phyloP scores from a whole-genome alignment of 2,888 invertebrate species.

The Chrysodeixis includens region DNA sequence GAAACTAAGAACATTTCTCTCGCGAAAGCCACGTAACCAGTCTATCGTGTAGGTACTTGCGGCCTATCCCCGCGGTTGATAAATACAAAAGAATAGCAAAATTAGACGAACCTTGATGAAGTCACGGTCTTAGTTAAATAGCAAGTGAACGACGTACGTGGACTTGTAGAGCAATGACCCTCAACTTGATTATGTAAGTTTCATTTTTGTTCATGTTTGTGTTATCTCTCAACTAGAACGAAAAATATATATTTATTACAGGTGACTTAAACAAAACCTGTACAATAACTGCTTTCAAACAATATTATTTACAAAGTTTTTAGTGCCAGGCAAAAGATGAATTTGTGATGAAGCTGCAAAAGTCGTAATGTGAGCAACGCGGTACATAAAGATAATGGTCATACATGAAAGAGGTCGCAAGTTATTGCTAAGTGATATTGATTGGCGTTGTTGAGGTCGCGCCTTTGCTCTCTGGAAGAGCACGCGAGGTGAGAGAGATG shows the following conservation, averaged over 20 bases:
- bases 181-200: background rate
- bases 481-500: slow-evolving; percentile 80
- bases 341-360: slow-evolving; percentile 58
- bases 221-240: background rate
- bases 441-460: slow-evolving; percentile 75
- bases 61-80: slow-evolving; percentile 6
- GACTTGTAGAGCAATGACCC: background rate
- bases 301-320: slow-evolving; percentile 29
- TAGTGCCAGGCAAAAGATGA: slow-evolving; percentile 48
- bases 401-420: slow-evolving; percentile 73
- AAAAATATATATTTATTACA: background rate
- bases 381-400: slow-evolving; percentile 76
- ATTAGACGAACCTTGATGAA: slow-evolving; percentile 6
- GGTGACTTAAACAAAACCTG: background rate
- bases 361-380: slow-evolving; percentile 67
- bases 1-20: slow-evolving; percentile 83
- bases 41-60: slow-evolving; percentile 57
- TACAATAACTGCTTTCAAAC: slow-evolving; percentile 18
- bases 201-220: background rate
- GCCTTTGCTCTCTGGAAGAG: slow-evolving; percentile 62
- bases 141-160: background rate
- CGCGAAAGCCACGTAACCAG: slow-evolving; percentile 82
- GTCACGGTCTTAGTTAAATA: background rate
- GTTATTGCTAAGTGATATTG: slow-evolving; percentile 86
- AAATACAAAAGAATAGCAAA: slow-evolving; percentile 12